Conservation (phyloP, 2,797 vertebrate genomes). For the Thalassophryne amazonica region DNA sequence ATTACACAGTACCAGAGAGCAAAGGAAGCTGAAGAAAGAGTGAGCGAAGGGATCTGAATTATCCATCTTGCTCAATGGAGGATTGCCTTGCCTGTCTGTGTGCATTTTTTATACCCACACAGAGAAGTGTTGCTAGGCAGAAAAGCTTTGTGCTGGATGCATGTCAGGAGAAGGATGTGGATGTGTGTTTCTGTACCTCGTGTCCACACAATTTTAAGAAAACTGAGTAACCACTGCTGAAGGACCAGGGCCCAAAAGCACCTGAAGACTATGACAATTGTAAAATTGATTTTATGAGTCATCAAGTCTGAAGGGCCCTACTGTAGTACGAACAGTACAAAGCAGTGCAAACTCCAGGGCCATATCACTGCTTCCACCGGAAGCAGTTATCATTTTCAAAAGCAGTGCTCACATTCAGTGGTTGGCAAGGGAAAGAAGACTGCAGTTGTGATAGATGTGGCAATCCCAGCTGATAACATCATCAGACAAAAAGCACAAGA, state of each 20-base stretch:
- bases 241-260: not conserved
- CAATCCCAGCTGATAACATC: no score
- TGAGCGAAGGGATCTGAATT: conserved; percentile 30
- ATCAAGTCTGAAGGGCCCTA: no score
- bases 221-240: not conserved
- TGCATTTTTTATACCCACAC: conserved; percentile 40
- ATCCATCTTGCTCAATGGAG: conserved; percentile 39
- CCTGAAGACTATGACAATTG: no score
- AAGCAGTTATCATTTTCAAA: no score
- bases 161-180: conserved; percentile 2
- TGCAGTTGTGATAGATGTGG: no score
- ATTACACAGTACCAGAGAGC: conserved; percentile 15
- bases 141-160: conserved; percentile 5
- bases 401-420: no score
- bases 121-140: conserved; percentile 23
- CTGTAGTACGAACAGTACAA: no score
- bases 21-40: conserved; percentile 27
- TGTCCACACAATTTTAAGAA: not conserved
- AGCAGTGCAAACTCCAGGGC: no score
- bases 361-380: no score
- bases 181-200: not conserved
- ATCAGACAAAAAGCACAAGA: no score
- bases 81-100: conserved; percentile 38
- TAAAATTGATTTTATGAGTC: no score
- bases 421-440: no score